Evolutionary conservation across 2,797 vertebrate genomes (phyloP), one percentile per base, ranked within the genome.

Genomic region (Microhierax caerulescens): DNA sequence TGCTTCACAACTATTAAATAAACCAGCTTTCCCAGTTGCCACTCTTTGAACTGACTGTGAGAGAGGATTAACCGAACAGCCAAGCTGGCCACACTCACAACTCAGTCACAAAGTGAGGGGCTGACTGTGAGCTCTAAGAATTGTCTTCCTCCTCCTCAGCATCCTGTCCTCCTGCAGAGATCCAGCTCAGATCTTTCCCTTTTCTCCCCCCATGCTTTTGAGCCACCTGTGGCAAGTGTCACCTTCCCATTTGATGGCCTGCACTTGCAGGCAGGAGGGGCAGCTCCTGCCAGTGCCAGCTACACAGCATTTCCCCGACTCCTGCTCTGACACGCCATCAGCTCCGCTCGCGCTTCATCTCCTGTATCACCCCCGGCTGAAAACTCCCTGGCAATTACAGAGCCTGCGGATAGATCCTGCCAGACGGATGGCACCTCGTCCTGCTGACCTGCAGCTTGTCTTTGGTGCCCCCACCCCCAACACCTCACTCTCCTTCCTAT

Each of bases 401-500:
- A n/a, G 63, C 39, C 43, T 36, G 56, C 87, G 24, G 70, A 4
- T 5, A 22, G 50, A 28, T 7, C 57, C 32, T 12, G 32, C 22
- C 32, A 3, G 50, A 19, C 2, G 8, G 20, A 21, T 1, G 13
- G 32, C 37, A 28, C 34, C 56, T n/a, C 9, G 4, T 27, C 24
- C 56, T 6, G 50, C 59, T 10, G 28, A 27, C 19, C 41, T 13
- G 23, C 0, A 1, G 23, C 39, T 37, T 11, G 9, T 30, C 67
- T 11, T 14, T 0, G 7, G 67, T 11, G 60, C 54, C 50, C 17
- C 13, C 21, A 16, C 30, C 41, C 63, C 61, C 48, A 5, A 5
- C 63, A 16, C 22, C 70, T 36, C 2, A 0, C 28, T 12, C 45
- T 20, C 3, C 0, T 30, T 22, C 12, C 36, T 32, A 5, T 6